These are phyloP conservation scores for Holacanthella duospinosa DNA, from an alignment of 2,888 invertebrate species.

Conservation along the genomic window DNA sequence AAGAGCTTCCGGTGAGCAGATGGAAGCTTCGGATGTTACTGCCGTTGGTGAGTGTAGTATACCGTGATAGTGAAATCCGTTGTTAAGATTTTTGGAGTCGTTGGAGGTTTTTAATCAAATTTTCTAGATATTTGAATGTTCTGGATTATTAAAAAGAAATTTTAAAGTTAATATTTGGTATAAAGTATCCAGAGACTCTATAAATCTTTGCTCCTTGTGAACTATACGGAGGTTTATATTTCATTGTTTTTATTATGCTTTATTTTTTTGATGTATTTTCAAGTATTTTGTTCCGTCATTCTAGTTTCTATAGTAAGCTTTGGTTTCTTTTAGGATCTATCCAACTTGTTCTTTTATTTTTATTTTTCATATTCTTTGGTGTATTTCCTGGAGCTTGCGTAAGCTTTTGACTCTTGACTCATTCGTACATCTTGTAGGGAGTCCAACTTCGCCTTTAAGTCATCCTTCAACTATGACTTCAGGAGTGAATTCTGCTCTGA, in stretches of 20 bases:
- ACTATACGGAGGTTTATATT: too few species aligned
- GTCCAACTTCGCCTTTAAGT: constrained; percentile 21
- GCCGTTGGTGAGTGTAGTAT: constrained; percentile 12
- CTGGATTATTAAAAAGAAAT: background rate
- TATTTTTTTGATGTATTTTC: too few species aligned
- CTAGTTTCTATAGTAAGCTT: constrained; percentile 4
- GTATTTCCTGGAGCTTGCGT: constrained; percentile 12
- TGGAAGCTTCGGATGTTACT: constrained; percentile 18
- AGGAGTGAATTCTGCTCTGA: background rate
- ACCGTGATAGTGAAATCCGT: background rate
- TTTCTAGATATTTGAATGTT: background rate
- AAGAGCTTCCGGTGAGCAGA: constrained; percentile 22
- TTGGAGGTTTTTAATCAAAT: constrained; percentile 1
- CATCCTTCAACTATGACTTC: constrained; percentile 9
- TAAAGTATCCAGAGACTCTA: too few species aligned
- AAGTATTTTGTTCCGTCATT: constrained; percentile 3
- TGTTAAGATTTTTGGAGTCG: too few species aligned
- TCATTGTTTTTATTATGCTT: too few species aligned
- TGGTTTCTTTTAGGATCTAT: background rate
- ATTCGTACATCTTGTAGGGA: constrained; percentile 20
- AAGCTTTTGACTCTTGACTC: constrained; percentile 9
- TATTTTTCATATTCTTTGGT: constrained; percentile 6
- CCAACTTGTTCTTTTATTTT: background rate
- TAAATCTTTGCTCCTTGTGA: too few species aligned
- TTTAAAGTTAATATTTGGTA: too few species aligned